These are phyloP conservation scores for Thyatira batis DNA, from an alignment of 2,888 invertebrate genomes.

Conservation along the genomic window DNA sequence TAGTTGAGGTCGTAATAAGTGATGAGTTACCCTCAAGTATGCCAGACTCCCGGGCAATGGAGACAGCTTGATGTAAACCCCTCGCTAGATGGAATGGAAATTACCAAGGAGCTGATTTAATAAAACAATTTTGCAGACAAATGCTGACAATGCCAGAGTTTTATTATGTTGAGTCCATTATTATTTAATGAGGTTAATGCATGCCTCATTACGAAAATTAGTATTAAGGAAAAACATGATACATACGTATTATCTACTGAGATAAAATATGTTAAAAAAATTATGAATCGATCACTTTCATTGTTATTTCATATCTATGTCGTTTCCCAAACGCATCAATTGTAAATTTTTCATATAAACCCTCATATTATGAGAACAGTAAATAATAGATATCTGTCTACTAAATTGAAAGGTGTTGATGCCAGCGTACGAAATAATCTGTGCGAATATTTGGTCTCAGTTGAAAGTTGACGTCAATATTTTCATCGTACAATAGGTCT, in stretches of 20 bases:
- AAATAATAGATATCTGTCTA: neutral
- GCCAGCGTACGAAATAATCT: slow-evolving; percentile 45
- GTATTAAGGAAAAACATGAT: no score
- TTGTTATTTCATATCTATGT: no score
- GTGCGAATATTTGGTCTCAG: slow-evolving; percentile 34
- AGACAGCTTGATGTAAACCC: slow-evolving; percentile 33
- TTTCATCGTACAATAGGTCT: slow-evolving; percentile 49
- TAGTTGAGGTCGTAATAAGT: slow-evolving; percentile 44
- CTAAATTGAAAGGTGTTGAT: slow-evolving; percentile 30
- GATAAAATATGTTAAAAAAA: no score
- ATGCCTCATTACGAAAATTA: no score
- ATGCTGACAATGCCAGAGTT: slow-evolving; percentile 6
- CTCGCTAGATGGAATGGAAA: slow-evolving; percentile 27
- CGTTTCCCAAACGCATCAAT: no score
- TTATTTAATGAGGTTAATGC: no score
- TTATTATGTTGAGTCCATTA: neutral
- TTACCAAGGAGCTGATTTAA: slow-evolving; percentile 19
- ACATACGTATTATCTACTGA: no score
- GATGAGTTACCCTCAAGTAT: slow-evolving; percentile 40
- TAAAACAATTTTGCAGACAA: slow-evolving; percentile 15
- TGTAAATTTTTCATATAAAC: no score
- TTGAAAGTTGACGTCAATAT: slow-evolving; percentile 51
- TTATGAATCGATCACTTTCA: no score
- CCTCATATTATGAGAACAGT: no score
- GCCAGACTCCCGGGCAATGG: slow-evolving; percentile 19